These are phyloP conservation scores for Rotaria sp. DNA, from an alignment of 2,888 invertebrate genomes.

Conservation along the genomic window DNA sequence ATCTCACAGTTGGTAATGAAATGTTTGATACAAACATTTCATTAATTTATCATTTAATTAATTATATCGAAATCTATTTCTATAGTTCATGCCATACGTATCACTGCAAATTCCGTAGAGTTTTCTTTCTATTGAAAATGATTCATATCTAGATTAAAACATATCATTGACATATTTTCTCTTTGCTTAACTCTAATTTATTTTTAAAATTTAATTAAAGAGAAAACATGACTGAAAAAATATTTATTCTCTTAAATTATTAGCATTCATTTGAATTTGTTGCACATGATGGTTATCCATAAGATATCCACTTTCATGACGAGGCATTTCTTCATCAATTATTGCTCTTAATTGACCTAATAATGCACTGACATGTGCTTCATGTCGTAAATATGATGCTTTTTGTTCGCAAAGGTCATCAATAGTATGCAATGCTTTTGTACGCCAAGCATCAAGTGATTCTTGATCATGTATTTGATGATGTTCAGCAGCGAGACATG, in stretches of 20 bases:
- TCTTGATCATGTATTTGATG: slow-evolving; percentile 1
- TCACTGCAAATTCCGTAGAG: no score
- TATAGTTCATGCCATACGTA: no score
- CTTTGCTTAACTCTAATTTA: neutral
- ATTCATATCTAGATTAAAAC: no score
- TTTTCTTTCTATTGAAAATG: no score
- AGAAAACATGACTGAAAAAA: neutral
- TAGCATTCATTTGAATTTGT: neutral
- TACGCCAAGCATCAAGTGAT: neutral
- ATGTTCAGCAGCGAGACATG: neutral
- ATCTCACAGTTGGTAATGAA: no score
- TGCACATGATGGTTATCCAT: neutral
- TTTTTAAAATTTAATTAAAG: neutral
- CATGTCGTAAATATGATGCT: neutral
- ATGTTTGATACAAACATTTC: no score
- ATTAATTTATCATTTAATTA: no score
- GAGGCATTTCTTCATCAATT: neutral
- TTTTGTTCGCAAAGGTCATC: neutral
- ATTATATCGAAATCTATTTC: no score
- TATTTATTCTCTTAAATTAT: neutral
- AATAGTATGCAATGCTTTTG: neutral
- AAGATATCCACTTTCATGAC: neutral
- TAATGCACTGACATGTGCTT: neutral
- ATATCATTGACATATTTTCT: no score
- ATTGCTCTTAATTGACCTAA: neutral